These are phyloP conservation scores for Trichopria drosophilae DNA, from an alignment of 2,888 invertebrate genomes.

Conservation along the genomic window DNA sequence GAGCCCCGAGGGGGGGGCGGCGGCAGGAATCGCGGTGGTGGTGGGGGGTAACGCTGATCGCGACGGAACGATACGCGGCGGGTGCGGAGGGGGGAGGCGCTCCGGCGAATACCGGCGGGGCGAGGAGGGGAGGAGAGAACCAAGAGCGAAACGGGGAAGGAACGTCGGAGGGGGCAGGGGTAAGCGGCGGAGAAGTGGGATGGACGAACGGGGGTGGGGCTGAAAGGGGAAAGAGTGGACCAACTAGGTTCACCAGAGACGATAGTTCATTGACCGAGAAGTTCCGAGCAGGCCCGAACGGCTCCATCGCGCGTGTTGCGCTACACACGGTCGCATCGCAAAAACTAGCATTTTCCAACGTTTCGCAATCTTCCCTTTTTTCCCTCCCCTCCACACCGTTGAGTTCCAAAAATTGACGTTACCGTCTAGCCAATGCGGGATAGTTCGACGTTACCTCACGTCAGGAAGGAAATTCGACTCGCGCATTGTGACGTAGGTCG, in stretches of 20 bases:
- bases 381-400: too few species aligned
- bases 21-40: too few species aligned
- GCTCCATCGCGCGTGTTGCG: too few species aligned
- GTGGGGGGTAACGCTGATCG: too few species aligned
- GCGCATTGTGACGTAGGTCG: too few species aligned
- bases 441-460: too few species aligned
- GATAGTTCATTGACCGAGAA: slow-evolving; percentile 58
- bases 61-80: slow-evolving; percentile 35
- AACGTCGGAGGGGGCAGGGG: slow-evolving; percentile 13
- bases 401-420: too few species aligned
- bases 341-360: too few species aligned
- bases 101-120: slow-evolving; percentile 30
- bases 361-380: too few species aligned
- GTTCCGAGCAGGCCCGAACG: slow-evolving; percentile 47
- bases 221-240: slow-evolving; percentile 52
- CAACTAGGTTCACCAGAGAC: slow-evolving; percentile 58
- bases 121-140: slow-evolving; percentile 31
- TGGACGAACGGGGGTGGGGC: slow-evolving; percentile 31
- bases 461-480: too few species aligned
- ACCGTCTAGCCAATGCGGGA: too few species aligned
- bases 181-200: slow-evolving; percentile 16
- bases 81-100: slow-evolving; percentile 39
- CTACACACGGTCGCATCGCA: too few species aligned
- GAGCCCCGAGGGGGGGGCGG: slow-evolving; percentile 7
- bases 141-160: slow-evolving; percentile 1